Conservation (phyloP, 1,140 invertebrate genomes). For the Adoxophyes honmai region DNA sequence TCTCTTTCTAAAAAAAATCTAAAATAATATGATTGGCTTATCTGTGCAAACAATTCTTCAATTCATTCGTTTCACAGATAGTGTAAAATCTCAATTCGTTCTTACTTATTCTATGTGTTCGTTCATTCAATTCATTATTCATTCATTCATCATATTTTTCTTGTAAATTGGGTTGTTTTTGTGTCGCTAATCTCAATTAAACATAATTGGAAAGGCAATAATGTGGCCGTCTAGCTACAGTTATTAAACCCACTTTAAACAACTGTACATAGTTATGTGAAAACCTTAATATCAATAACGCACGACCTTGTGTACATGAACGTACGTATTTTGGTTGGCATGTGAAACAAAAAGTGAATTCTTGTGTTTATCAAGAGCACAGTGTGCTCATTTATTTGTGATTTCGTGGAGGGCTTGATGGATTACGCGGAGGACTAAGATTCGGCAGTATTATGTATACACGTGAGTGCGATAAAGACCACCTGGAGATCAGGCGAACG, state of each 20-base stretch:
- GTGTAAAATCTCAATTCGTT: no score
- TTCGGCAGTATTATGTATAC: constrained; percentile 65
- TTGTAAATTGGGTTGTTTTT: constrained; percentile 48
- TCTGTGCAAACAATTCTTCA: no score
- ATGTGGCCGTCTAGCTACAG: constrained; percentile 3
- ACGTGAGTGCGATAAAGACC: constrained; percentile 59
- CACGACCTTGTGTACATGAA: constrained; percentile 51
- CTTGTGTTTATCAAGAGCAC: constrained; percentile 18
- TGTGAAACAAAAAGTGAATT: constrained; percentile 34
- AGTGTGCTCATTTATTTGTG: constrained; percentile 27
- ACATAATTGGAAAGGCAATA: constrained; percentile 18
- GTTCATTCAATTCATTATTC: constrained; percentile 3
- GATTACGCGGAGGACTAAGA: constrained; percentile 37
- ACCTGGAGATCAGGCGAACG: constrained; percentile 59
- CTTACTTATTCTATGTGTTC: no score
- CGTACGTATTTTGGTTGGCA: constrained; percentile 37
- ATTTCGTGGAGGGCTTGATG: constrained; percentile 34
- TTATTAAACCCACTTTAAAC: background rate
- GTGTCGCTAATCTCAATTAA: constrained; percentile 29
- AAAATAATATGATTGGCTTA: no score
- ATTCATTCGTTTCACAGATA: no score
- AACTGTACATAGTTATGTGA: constrained; percentile 17
- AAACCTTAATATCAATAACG: constrained; percentile 22
- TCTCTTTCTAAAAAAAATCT: no score
- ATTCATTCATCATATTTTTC: constrained; percentile 34